Conservation (phyloP, 1,140 invertebrate species). For the Cataglyphis hispanica region DNA sequence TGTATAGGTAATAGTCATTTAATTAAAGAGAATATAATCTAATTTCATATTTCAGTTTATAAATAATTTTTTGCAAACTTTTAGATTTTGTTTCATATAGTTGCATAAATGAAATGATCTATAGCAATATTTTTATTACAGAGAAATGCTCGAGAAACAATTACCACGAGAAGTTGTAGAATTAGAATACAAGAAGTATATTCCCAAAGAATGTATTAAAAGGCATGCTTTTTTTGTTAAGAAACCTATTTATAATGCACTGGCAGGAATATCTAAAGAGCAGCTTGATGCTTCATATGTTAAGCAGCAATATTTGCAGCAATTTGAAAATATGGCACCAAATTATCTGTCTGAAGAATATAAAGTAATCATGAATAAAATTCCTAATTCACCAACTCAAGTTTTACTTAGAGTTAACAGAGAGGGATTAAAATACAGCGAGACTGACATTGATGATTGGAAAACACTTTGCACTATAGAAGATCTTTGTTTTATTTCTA, state of each 20-base stretch:
- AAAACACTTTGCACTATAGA: constrained; percentile 92
- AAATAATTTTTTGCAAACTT: constrained; percentile 6
- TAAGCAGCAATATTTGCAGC: constrained; percentile 92
- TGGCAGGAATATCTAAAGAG: constrained; percentile 88
- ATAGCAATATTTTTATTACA: constrained; percentile 78
- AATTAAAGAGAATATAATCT: constrained; percentile 14
- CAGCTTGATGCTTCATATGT: constrained; percentile 89
- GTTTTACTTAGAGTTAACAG: constrained; percentile 88
- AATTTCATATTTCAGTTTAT: constrained; percentile 5
- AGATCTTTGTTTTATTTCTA: constrained; percentile 93
- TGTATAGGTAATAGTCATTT: constrained; percentile 88
- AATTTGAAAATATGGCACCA: constrained; percentile 92
- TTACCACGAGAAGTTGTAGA: constrained; percentile 89
- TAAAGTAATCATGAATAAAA: constrained; percentile 89
- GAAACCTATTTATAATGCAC: constrained; percentile 90
- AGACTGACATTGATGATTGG: constrained; percentile 88
- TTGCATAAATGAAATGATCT: neutral
- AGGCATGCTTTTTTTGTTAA: constrained; percentile 92
- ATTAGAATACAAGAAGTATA: constrained; percentile 92
- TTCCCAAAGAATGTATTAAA: constrained; percentile 92
- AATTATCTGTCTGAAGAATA: constrained; percentile 94
- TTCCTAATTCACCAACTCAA: constrained; percentile 78
- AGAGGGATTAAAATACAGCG: constrained; percentile 91
- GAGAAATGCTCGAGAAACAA: constrained; percentile 91
- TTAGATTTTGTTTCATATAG: constrained; percentile 63